A percentile compares a stretch with the other conserved stretches of the same genome.
These are phyloP conservation scores for Epinotia demarniana DNA, from an alignment of 2,888 invertebrate species.

Conservation along the genomic window DNA sequence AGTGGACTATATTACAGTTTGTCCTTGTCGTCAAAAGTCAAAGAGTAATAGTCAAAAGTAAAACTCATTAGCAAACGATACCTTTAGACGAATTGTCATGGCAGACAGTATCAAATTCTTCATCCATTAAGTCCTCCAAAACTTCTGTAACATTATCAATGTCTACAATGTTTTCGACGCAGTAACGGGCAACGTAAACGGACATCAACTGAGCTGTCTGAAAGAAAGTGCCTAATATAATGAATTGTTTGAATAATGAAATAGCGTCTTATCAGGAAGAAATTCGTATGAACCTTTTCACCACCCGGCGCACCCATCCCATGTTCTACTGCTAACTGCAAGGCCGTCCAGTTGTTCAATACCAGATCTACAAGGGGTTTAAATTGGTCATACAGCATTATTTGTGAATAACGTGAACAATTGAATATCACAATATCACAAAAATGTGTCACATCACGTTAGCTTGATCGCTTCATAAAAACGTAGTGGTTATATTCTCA, in stretches of 20 bases:
- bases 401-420: background rate
- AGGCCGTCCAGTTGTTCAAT: conserved; percentile 89
- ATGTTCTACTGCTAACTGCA: conserved; percentile 89
- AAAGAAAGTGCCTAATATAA: conserved; percentile 51
- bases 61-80: conserved; percentile 53
- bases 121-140: conserved; percentile 89
- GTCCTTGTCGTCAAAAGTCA: too few species aligned
- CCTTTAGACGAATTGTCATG: conserved; percentile 89
- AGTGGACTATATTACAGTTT: background rate
- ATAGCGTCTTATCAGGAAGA: background rate
- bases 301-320: conserved; percentile 89
- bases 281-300: conserved; percentile 81
- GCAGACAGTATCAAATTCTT: conserved; percentile 89
- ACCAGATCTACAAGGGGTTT: conserved; percentile 87
- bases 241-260: background rate
- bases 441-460: background rate
- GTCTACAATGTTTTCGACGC: conserved; percentile 85
- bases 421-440: background rate
- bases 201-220: conserved; percentile 87
- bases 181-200: conserved; percentile 86
- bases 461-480: too few species aligned
- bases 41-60: too few species aligned
- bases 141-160: conserved; percentile 86
- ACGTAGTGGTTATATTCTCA: too few species aligned
- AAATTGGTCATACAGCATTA: conserved; percentile 82